Evolutionary conservation across 2,797 vertebrate species (phyloP).

Genomic region (Malurus leucopterus): DNA sequence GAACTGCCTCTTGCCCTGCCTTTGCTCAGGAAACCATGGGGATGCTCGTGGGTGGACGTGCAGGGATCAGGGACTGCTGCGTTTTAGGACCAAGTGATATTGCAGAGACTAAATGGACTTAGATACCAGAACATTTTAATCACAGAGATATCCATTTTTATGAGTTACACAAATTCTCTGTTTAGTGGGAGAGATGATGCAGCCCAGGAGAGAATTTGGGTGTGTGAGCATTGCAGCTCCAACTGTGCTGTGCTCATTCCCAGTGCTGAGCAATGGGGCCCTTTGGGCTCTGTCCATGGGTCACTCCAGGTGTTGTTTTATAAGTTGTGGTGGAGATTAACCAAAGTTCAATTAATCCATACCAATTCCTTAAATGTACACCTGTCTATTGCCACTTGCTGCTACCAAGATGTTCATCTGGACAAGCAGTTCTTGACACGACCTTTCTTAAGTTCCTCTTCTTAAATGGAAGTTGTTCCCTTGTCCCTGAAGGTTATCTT

Average conservation of each 20-base stretch:
- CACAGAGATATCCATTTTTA: background rate
- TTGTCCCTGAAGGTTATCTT: background rate
- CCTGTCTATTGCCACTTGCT: background rate
- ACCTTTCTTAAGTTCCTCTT: background rate
- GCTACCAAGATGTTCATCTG: background rate
- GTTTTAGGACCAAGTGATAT: background rate
- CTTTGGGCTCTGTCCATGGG: background rate
- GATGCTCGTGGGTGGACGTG: rapidly evolving
- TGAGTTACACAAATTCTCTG: background rate
- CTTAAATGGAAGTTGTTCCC: background rate
- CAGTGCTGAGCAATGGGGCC: background rate
- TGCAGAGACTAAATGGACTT: background rate
- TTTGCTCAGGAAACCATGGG: background rate
- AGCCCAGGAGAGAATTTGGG: background rate
- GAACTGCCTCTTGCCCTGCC: background rate
- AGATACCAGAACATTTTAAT: background rate
- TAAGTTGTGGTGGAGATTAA: background rate
- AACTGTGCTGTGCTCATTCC: background rate
- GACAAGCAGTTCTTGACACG: rapidly evolving
- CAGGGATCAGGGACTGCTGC: background rate
- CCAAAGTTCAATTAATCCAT: background rate
- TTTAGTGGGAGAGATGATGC: background rate
- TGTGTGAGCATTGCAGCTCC: background rate
- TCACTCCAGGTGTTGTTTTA: background rate
- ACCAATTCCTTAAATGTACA: background rate